A percentile compares a stretch with the other conserved stretches of the same genome.
phyloP scores from a whole-genome alignment of 2,797 vertebrate genomes.

The Aeoliscus strigatus region DNA sequence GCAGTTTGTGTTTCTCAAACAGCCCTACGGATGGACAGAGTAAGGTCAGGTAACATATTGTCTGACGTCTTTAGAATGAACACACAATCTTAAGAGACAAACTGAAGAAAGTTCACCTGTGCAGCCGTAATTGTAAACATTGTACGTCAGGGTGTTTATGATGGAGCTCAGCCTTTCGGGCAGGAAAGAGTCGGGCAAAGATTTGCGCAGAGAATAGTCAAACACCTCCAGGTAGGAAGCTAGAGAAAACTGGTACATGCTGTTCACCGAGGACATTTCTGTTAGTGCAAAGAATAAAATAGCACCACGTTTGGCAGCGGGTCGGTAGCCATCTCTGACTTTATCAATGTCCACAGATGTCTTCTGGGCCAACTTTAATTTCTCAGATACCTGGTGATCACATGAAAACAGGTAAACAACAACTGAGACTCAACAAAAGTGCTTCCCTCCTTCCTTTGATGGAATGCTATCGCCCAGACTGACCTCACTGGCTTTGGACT shows the following conservation, averaged over 20 bases:
- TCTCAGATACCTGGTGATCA: conserved; percentile 84
- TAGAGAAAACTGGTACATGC: conserved; percentile 97
- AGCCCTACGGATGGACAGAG: conserved; percentile 73
- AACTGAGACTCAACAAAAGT: conserved; percentile 8
- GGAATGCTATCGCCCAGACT: conserved; percentile 28
- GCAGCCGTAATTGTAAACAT: conserved; percentile 93
- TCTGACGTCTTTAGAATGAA: conserved; percentile 5
- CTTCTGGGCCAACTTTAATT: conserved; percentile 83
- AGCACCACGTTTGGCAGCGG: conserved; percentile 87
- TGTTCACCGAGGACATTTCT: conserved; percentile 92
- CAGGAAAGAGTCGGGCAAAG: conserved; percentile 77
- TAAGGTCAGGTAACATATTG: conserved; percentile 2
- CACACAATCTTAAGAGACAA: neutral
- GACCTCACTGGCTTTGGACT: conserved; percentile 90
- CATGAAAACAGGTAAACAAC: conserved; percentile 3
- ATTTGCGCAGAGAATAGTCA: conserved; percentile 83
- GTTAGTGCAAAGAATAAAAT: conserved; percentile 92
- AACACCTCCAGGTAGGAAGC: conserved; percentile 91
- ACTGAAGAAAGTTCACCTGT: conserved; percentile 74
- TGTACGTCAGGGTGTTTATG: conserved; percentile 85
- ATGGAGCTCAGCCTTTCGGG: conserved; percentile 83
- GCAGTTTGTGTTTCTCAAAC: conserved; percentile 93
- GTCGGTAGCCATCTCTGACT: conserved; percentile 90
- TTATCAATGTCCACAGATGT: conserved; percentile 84
- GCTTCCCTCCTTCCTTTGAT: neutral